These are phyloP conservation scores for Cyrtonyx montezumae DNA, from an alignment of 2,113 vertebrate species.

Conservation along the genomic window DNA sequence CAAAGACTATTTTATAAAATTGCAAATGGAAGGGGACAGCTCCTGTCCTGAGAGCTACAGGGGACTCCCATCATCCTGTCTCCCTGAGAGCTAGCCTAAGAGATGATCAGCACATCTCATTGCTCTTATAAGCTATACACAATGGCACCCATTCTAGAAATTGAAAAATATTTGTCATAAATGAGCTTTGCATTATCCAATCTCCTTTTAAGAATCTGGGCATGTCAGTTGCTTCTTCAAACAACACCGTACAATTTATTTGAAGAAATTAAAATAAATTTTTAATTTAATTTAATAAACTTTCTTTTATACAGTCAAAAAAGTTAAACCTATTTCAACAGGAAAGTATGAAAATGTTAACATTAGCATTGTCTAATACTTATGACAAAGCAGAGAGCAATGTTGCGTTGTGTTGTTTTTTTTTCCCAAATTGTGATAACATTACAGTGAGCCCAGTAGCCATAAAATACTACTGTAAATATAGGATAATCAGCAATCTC, in stretches of 20 bases:
- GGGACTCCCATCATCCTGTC: neutral
- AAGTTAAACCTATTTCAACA: neutral
- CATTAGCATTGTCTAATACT: conserved; percentile 8
- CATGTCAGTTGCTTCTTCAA: neutral
- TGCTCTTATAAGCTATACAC: neutral
- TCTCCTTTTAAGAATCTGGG: neutral
- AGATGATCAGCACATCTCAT: neutral
- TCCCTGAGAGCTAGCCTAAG: neutral
- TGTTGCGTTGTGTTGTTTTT: neutral
- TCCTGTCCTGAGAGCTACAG: neutral
- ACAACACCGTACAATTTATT: neutral
- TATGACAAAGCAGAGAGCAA: conserved; percentile 46
- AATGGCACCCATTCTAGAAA: neutral
- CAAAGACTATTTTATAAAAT: neutral
- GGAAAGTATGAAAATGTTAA: neutral
- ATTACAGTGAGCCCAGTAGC: conserved; percentile 66
- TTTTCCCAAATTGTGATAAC: conserved; percentile 41
- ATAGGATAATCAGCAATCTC: conserved; percentile 70
- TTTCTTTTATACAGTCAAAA: neutral
- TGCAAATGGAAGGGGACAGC: neutral
- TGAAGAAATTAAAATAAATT: no score
- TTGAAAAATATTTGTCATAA: neutral
- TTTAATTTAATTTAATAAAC: neutral
- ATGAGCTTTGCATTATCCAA: neutral
- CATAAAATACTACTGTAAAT: conserved; percentile 60